Base-by-base conservation (phyloP, 2,113 vertebrate species). In the Scophthalmus maximus region DNA sequence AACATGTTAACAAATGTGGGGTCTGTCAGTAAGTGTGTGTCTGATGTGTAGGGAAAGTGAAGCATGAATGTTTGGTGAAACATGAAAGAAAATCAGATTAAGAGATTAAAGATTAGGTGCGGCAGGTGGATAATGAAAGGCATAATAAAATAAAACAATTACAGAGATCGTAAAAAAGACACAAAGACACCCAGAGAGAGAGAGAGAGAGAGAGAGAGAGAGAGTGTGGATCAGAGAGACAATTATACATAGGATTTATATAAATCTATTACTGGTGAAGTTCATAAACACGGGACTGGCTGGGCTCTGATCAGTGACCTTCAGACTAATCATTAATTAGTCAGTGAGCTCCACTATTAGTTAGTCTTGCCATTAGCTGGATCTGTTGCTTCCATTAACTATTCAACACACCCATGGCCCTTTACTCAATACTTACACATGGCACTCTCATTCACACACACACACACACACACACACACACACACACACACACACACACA, bases 341-440 rank as follows among this genome's bases (percentile, higher is more conserved):
- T 84, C 59, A 76, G 73, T 60, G 20, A 53, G 68, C 36, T 46
- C 66, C 27, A 46, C 76, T 60, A 44, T 84, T 79, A 57, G 74
- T 83, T 76, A 73, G 67, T 83, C 73, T 66, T 51, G 49, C 80
- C 83, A 85, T 85, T 84, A 79, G 62, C 58, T 74, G 65, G 82
- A 85, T 82, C 77, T 87, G 83, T 76, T 73, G 75, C 73, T 75
- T 23, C 42, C 71, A 88, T 92, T 87, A 92, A 88, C 79, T 82
- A 87, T 92, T 87, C 67, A 87, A 73, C 79, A 89, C 74, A 75
- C 81, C 74, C 80, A 64, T 6, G 44, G 73, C 46, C 78, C 72
- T 84, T 79, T 59, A 50, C 64, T 70, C 85, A 83, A 81, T 81
- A 68, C 60, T 67, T 71, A 72, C 78, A 79, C 64, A 75, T 69